Conservation (phyloP, 2,797 vertebrate species). For the Myotis findleyi region DNA sequence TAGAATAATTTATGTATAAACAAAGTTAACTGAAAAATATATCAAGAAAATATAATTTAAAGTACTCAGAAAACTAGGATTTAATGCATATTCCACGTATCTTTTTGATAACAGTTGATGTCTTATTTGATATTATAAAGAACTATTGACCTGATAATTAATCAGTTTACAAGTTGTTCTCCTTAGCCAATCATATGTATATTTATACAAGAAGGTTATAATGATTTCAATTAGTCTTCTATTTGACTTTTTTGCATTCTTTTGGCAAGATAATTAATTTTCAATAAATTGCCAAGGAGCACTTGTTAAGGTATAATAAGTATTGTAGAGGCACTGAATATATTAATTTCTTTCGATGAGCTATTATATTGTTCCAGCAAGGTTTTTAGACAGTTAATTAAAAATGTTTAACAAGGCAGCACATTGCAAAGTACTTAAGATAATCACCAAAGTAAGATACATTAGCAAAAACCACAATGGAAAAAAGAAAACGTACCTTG, state of each 20-base stretch:
- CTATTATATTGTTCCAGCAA: constrained; percentile 41
- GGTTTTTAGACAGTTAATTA: constrained; percentile 59
- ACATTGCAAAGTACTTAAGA: constrained; percentile 12
- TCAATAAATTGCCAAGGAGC: constrained; percentile 3
- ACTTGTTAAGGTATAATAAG: background rate
- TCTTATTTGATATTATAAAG: constrained; percentile 37
- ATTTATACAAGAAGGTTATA: constrained; percentile 37
- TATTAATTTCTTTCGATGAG: constrained; percentile 56
- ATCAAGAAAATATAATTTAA: background rate
- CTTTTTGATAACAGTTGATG: background rate
- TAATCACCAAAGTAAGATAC: constrained; percentile 50
- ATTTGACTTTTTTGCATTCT: constrained; percentile 25
- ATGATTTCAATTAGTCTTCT: constrained; percentile 44
- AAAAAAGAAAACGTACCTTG: background rate
- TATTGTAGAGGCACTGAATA: background rate
- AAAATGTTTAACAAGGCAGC: constrained; percentile 55
- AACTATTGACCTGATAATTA: constrained; percentile 21
- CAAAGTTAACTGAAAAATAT: background rate
- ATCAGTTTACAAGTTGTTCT: constrained; percentile 7
- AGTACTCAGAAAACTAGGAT: background rate
- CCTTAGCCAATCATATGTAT: background rate
- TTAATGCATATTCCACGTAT: background rate
- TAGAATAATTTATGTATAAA: background rate
- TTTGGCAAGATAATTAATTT: constrained; percentile 66
- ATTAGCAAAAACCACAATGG: background rate